phyloP scores from a whole-genome alignment of 2,113 vertebrate species.

The Colaptes auratus region DNA sequence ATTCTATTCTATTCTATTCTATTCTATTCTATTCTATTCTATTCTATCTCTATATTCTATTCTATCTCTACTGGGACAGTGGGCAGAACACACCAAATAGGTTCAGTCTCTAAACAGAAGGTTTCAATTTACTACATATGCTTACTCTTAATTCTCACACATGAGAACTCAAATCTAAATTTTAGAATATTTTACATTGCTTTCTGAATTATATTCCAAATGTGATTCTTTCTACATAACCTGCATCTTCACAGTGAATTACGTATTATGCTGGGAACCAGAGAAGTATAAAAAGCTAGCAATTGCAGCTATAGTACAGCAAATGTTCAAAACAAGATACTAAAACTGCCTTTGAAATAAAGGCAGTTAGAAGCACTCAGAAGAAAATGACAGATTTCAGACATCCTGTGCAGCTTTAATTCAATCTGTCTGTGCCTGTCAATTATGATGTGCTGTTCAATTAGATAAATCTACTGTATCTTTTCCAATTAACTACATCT shows the following conservation, averaged over 20 bases:
- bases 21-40: no score
- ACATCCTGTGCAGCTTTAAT: neutral
- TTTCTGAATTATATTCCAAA: neutral
- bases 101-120: neutral
- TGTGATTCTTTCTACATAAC: neutral
- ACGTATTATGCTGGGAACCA: neutral
- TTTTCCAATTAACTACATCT: neutral
- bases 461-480: neutral
- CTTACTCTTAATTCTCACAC: fast-evolving
- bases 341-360: neutral
- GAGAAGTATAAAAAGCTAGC: neutral
- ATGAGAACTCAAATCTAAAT: neutral
- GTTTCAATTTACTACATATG: neutral
- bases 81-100: neutral
- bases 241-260: neutral
- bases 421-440: neutral
- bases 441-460: neutral
- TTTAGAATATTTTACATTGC: neutral
- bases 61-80: neutral
- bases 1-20: no score
- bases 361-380: neutral
- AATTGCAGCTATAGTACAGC: neutral
- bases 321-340: neutral
- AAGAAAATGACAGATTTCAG: neutral
- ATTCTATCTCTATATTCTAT: no score